These are phyloP conservation scores for Idaea dimidiata DNA, from an alignment of 2,888 invertebrate species.

Conservation along the genomic window DNA sequence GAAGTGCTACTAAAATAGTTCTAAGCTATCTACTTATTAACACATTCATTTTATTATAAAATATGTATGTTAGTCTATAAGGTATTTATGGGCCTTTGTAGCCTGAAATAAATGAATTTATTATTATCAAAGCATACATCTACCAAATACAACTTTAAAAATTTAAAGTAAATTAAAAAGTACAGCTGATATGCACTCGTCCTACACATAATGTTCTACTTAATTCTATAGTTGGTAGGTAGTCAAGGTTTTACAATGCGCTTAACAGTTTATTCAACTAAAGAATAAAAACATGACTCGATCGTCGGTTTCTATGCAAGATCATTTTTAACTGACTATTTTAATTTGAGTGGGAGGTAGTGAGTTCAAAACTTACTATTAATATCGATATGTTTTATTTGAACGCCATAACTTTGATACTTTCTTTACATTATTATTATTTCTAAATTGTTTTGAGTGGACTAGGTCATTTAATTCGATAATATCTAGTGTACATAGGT, in stretches of 20 bases:
- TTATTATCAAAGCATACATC: no score
- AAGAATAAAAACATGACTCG: constrained; percentile 5
- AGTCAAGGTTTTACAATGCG: constrained; percentile 12
- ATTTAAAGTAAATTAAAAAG: not conserved
- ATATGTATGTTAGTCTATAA: no score
- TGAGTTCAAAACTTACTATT: not conserved
- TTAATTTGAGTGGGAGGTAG: constrained; percentile 9
- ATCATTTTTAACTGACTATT: not conserved
- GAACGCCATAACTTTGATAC: not conserved
- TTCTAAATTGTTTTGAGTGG: not conserved
- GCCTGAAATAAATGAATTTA: no score
- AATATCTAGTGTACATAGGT: no score
- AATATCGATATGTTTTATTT: not conserved
- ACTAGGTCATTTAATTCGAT: no score
- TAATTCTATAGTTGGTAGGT: not conserved
- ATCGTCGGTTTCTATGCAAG: not conserved
- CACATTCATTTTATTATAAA: no score
- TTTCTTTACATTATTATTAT: not conserved
- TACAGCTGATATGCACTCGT: not conserved
- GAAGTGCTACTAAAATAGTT: no score
- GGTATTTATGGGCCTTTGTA: no score
- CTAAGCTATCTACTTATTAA: no score
- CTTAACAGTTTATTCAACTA: constrained; percentile 6
- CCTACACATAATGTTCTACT: not conserved
- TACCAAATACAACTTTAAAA: not conserved